Conservation (phyloP, 2,113 vertebrate species). For the Rhabdomys dilectus region DNA sequence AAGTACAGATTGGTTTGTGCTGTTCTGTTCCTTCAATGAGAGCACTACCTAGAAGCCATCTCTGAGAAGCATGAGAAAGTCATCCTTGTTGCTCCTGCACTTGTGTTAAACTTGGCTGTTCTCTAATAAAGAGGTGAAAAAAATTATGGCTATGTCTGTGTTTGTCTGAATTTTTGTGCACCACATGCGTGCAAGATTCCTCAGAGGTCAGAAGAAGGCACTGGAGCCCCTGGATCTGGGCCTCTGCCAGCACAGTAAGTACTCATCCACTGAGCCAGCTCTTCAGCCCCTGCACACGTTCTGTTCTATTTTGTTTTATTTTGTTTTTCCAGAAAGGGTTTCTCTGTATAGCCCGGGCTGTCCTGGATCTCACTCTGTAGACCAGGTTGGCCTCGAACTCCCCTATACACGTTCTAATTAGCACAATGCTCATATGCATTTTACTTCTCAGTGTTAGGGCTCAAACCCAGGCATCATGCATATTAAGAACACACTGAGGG, state of each 20-base stretch:
- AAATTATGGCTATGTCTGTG: neutral
- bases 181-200: neutral
- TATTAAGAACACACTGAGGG: neutral
- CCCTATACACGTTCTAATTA: neutral
- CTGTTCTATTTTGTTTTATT: too few relatives aligned
- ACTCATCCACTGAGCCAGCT: neutral
- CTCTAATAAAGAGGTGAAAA: neutral
- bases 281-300: neutral
- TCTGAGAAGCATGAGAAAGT: neutral
- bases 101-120: neutral
- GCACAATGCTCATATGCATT: neutral
- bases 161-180: neutral
- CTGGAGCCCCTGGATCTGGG: neutral
- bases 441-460: neutral
- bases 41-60: neutral
- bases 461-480: neutral
- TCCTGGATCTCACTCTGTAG: too few relatives aligned
- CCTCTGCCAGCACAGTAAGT: neutral
- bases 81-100: neutral
- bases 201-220: neutral
- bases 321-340: too few relatives aligned
- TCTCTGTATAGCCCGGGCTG: too few relatives aligned
- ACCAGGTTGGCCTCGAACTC: too few relatives aligned
- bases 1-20: neutral
- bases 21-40: neutral